Percentiles rank a stretch among this genome's conserved stretches.
phyloP scores from a whole-genome alignment of 2,113 vertebrate genomes.

The Grallaria varia region DNA sequence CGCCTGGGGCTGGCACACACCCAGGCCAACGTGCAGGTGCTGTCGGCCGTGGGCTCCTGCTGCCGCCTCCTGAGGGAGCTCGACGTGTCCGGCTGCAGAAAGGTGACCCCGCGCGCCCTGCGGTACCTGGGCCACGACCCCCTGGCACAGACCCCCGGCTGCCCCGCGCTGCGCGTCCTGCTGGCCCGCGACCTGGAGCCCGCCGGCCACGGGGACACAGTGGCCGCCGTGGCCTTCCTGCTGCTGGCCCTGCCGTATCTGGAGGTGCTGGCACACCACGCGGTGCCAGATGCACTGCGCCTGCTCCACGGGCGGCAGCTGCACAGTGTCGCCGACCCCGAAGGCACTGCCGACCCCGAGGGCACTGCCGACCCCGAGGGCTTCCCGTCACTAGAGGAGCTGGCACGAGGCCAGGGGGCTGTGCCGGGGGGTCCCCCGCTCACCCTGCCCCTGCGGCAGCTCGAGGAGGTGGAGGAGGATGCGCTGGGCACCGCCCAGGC shows the following conservation, averaged over 20 bases:
- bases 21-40: constrained; percentile 36
- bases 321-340: rapidly evolving
- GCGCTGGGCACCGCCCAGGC: not conserved
- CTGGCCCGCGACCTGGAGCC: not conserved
- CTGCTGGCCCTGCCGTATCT: constrained; percentile 50
- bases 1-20: constrained; percentile 45
- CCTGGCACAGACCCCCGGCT: not conserved
- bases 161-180: not conserved
- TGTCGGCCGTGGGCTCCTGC: constrained; percentile 31
- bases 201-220: rapidly evolving
- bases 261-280: not conserved
- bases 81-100: constrained; percentile 51
- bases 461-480: constrained; percentile 31
- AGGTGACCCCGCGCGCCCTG: not conserved
- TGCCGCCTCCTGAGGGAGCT: constrained; percentile 44
- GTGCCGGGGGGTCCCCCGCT: rapidly evolving
- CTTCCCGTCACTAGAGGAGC: constrained; percentile 46
- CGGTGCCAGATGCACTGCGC: not conserved
- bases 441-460: not conserved
- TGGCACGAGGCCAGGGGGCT: rapidly evolving
- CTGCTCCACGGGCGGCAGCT: not conserved
- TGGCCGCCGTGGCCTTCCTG: not conserved
- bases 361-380: rapidly evolving
- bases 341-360: rapidly evolving
- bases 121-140: constrained; percentile 41